Percentiles rank a stretch among this genome's conserved stretches.
These are phyloP conservation scores for Scleropages formosus DNA, from an alignment of 2,797 vertebrate genomes.

Conservation along the genomic window DNA sequence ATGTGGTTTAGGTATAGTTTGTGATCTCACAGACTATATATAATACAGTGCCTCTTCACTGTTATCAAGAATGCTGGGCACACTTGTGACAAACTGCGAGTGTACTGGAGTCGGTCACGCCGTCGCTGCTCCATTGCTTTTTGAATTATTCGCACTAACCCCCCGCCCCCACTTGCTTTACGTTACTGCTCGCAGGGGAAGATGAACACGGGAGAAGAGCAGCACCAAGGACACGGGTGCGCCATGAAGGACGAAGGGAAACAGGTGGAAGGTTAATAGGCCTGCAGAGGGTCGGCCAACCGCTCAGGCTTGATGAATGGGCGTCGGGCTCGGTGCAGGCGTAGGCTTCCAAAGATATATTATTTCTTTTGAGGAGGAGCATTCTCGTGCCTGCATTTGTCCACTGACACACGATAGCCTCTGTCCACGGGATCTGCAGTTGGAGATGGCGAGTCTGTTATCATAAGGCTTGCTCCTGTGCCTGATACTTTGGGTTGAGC, in stretches of 20 bases:
- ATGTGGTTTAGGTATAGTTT: too few relatives aligned
- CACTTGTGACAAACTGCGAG: constrained; percentile 86
- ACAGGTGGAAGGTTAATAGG: constrained; percentile 99
- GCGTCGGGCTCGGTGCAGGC: constrained; percentile 83
- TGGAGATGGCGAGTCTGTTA: constrained; percentile 81
- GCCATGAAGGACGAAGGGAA: constrained; percentile 88
- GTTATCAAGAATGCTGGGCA: constrained; percentile 80
- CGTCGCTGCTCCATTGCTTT: constrained; percentile 93
- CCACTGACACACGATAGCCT: constrained; percentile 97
- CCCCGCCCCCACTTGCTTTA: background rate
- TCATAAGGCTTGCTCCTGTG: constrained; percentile 73
- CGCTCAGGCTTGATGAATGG: constrained; percentile 98
- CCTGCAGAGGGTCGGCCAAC: constrained; percentile 95
- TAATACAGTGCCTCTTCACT: constrained; percentile 50
- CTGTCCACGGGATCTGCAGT: constrained; percentile 65
- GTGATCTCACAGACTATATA: too few relatives aligned
- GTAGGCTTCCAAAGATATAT: constrained; percentile 99
- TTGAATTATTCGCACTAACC: constrained; percentile 88
- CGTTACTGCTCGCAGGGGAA: constrained; percentile 50
- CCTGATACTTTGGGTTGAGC: constrained; percentile 76
- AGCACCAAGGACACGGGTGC: constrained; percentile 88
- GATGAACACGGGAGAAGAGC: constrained; percentile 82
- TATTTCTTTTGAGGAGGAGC: constrained; percentile 99
- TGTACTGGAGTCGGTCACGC: constrained; percentile 57
- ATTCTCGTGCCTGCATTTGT: constrained; percentile 90